Conservation (phyloP, 2,113 vertebrate species). For the Scolopax mira region DNA sequence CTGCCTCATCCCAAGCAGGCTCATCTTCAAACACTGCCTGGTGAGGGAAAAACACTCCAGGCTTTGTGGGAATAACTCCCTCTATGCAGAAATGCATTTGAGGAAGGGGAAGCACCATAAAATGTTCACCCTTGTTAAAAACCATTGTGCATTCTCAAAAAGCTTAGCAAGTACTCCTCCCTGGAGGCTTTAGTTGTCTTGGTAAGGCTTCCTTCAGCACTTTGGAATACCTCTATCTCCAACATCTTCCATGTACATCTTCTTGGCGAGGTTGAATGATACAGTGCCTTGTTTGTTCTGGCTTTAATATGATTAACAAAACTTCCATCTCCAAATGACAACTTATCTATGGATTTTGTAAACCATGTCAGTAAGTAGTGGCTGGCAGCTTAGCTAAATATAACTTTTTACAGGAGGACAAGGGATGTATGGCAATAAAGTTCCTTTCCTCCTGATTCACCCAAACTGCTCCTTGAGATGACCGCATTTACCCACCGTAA, state of each 20-base stretch:
- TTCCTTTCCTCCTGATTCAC: not conserved
- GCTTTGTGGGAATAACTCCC: not conserved
- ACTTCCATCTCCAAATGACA: not conserved
- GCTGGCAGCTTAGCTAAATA: not conserved
- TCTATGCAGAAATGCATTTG: not conserved
- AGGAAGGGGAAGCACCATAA: not conserved
- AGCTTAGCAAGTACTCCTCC: not conserved
- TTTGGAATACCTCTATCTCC: not conserved
- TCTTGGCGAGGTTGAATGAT: not conserved
- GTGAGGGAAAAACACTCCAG: not conserved
- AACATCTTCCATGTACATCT: not conserved
- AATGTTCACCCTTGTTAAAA: not conserved
- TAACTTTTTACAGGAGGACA: not conserved
- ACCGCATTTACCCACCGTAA: fast-evolving
- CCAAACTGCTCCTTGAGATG: no score
- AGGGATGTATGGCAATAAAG: not conserved
- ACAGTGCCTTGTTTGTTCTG: not conserved
- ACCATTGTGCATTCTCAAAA: not conserved
- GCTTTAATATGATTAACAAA: not conserved
- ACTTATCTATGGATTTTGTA: not conserved
- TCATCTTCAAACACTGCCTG: not conserved
- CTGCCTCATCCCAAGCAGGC: not conserved
- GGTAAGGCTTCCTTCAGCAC: not conserved
- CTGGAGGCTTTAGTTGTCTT: not conserved
- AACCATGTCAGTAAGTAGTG: not conserved